phyloP scores from a whole-genome alignment of 1,140 invertebrate species.

The Grapholita molesta region DNA sequence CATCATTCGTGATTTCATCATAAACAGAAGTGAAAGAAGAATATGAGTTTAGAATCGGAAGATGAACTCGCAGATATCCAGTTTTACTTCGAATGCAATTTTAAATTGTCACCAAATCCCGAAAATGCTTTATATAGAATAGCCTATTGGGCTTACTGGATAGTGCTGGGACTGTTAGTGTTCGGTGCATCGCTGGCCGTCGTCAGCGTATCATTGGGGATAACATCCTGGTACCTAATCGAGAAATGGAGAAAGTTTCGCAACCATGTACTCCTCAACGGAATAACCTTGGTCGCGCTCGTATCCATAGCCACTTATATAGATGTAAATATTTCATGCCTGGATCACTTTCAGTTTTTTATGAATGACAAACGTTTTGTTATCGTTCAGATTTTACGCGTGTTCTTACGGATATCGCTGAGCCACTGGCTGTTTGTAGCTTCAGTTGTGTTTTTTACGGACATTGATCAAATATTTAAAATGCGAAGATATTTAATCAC shows the following conservation, averaged over 20 bases:
- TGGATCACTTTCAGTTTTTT: background rate
- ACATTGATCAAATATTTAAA: background rate
- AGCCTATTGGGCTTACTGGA: background rate
- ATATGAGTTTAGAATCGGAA: background rate
- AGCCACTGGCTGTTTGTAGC: background rate
- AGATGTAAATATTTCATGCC: background rate
- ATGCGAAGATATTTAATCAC: background rate
- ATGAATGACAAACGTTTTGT: background rate
- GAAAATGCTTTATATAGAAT: background rate
- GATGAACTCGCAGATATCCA: background rate
- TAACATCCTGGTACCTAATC: background rate
- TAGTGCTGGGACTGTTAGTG: background rate
- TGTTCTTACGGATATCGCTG: background rate
- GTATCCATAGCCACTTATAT: background rate
- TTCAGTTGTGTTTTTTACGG: background rate
- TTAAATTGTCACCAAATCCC: background rate
- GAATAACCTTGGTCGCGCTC: background rate
- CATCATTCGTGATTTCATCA: too few relatives aligned
- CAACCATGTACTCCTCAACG: background rate
- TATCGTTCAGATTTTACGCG: background rate
- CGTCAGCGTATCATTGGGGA: background rate
- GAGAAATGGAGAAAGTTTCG: background rate
- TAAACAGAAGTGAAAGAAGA: background rate
- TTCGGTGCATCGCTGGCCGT: background rate
- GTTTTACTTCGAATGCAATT: background rate